These are phyloP conservation scores for Congeria kusceri DNA, from an alignment of 2,888 invertebrate genomes.

Conservation along the genomic window DNA sequence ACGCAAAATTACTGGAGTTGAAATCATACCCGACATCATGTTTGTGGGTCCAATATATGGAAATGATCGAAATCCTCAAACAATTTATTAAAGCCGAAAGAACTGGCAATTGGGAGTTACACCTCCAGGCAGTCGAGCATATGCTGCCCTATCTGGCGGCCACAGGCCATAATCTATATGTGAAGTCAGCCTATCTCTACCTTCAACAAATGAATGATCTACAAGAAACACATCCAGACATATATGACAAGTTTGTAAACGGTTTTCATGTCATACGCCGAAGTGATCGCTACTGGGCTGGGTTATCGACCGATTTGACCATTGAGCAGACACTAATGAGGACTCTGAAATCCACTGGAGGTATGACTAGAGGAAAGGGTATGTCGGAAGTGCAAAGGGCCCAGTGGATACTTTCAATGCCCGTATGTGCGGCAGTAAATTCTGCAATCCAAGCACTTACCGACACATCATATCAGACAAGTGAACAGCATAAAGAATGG, in stretches of 20 bases:
- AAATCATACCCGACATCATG: conserved; percentile 25
- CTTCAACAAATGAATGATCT: conserved; percentile 48
- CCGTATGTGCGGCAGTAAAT: conserved; percentile 53
- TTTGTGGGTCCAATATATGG: conserved; percentile 67
- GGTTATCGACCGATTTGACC: conserved; percentile 68
- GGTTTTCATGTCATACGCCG: conserved; percentile 30
- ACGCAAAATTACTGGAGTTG: neutral
- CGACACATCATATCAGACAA: conserved; percentile 19
- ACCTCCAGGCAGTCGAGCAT: conserved; percentile 4
- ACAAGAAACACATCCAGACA: conserved; percentile 15
- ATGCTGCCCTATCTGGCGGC: conserved; percentile 56
- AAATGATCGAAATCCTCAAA: conserved; percentile 62
- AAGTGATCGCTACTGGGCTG: conserved; percentile 69
- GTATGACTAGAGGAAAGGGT: conserved; percentile 65
- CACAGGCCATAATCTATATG: conserved; percentile 56
- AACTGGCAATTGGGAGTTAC: conserved; percentile 45
- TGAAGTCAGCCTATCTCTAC: conserved; percentile 55
- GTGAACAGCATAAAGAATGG: conserved; percentile 51
- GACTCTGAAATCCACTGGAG: conserved; percentile 65
- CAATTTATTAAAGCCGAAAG: conserved; percentile 65
- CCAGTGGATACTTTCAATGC: conserved; percentile 65
- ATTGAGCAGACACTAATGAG: conserved; percentile 74
- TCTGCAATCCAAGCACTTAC: conserved; percentile 50
- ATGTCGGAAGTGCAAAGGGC: conserved; percentile 62
- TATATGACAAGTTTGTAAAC: conserved; percentile 24